Evolutionary conservation across 2,797 vertebrate species (phyloP), one percentile per base, ranked within the genome.

Genomic region (Sebastes diaconus): DNA sequence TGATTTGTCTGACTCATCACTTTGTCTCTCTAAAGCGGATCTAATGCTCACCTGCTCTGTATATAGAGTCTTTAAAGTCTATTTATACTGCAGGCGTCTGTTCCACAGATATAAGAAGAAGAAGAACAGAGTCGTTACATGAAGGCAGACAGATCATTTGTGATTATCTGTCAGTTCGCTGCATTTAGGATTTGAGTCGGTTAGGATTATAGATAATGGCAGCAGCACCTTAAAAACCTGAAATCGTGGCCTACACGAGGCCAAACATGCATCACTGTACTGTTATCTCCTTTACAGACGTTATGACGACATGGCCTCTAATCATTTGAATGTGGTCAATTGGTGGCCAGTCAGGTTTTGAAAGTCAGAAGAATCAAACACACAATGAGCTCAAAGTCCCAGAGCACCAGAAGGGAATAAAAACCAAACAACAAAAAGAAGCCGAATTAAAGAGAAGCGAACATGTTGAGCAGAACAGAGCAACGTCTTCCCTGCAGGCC

Each of bases 1-100:
- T 79, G 75, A 87, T 84, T 81, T 67, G 29, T 79, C 77, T 80
- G 82, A 79, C 34, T 78, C 73, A 75, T 82, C 73, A 75, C 64
- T 79, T 72, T 30, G 61, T 75, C 71, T 65, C 57, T 12, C 39
- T 29, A 59, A 73, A 80, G 69, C 67, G 29, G 8, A 55, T 63
- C 80, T 61, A 71, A 81, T 65, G 81, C 36, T 87, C 77, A 83
- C 65, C 81, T 79, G 77, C 77, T 77, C 34, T 10, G 59, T 58
- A 32, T 72, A 58, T 68, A 20, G 52, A 68, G 65, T 36, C 67
- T 82, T 46, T 27, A 66, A 68, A 59, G 81, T 80, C 71, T 86
- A 84, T 85, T 84, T 81, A 77, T 73, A 83, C 59, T 20, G 59
- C 55, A 0, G 50, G 65, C 34, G 6, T 58, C 50, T 70, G 78